phyloP scores from a whole-genome alignment of 2,797 vertebrate species.

The Spinibarbus caldwelli region DNA sequence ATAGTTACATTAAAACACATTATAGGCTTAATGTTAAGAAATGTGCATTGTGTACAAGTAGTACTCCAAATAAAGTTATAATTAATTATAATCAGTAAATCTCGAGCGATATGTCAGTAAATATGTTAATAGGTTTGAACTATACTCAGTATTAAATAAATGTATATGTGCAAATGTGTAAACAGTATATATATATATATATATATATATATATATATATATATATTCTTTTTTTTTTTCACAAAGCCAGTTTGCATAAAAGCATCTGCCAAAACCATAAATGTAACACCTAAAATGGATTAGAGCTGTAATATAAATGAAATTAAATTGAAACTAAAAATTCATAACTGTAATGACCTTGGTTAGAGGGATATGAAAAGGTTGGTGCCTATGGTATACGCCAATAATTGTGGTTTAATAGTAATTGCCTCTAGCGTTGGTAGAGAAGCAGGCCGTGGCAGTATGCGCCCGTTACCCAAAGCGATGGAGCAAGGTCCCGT shows the following conservation, averaged over 20 bases:
- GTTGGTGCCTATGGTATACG: slow-evolving; percentile 51
- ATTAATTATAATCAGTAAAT: too few relatives aligned
- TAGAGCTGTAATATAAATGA: neutral
- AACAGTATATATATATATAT: too few relatives aligned
- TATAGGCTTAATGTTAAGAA: too few relatives aligned
- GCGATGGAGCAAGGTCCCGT: slow-evolving; percentile 99
- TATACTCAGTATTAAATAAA: too few relatives aligned
- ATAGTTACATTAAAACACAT: too few relatives aligned
- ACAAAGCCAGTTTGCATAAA: neutral
- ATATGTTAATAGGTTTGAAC: too few relatives aligned
- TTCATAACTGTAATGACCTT: neutral
- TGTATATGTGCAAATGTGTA: too few relatives aligned
- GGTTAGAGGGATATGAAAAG: slow-evolving; percentile 8
- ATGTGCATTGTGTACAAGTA: too few relatives aligned
- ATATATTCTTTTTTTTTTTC: too few relatives aligned
- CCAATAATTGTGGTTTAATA: slow-evolving; percentile 92
- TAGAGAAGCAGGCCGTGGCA: slow-evolving; percentile 82
- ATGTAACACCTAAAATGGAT: neutral
- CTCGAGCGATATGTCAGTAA: too few relatives aligned
- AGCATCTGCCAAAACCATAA: neutral
- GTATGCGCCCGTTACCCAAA: slow-evolving; percentile 95
- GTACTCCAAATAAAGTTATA: too few relatives aligned
- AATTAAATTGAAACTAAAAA: neutral
- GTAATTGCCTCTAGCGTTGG: slow-evolving; percentile 86
- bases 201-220: too few relatives aligned